phyloP scores from a whole-genome alignment of 2,888 invertebrate genomes.

The Drosophila mayaguana region DNA sequence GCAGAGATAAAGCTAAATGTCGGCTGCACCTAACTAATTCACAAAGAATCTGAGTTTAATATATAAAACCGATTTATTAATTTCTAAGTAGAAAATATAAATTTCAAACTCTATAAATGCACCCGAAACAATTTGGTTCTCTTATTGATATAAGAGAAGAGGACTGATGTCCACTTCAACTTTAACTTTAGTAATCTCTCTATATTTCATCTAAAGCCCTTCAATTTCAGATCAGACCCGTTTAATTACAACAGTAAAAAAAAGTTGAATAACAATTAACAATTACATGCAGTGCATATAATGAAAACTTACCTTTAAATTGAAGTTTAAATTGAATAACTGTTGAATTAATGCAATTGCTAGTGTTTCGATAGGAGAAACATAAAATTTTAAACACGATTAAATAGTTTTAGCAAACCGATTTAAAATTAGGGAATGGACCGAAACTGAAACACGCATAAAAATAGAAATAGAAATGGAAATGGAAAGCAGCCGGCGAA shows the following conservation, averaged over 20 bases:
- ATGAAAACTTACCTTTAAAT: constrained; percentile 37
- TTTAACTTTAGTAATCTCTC: no score
- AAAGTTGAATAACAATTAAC: not conserved
- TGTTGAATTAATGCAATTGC: constrained; percentile 31
- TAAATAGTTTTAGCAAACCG: constrained; percentile 33
- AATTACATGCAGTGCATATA: not conserved
- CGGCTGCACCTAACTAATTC: not conserved
- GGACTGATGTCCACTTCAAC: no score
- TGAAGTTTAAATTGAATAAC: constrained; percentile 24
- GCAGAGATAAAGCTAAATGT: not conserved
- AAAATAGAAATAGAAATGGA: constrained; percentile 46
- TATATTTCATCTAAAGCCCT: not conserved
- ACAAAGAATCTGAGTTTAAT: not conserved
- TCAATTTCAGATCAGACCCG: not conserved
- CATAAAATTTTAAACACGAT: constrained; percentile 39
- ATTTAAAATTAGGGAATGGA: constrained; percentile 39
- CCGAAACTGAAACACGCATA: constrained; percentile 39
- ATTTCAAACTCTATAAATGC: no score
- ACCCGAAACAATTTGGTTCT: no score
- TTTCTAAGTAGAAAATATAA: no score
- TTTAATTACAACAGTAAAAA: not conserved
- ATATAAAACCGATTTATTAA: not conserved
- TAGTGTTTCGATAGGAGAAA: constrained; percentile 22
- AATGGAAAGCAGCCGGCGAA: constrained; percentile 50
- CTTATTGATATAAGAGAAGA: no score